These are phyloP conservation scores for Drosophila greeni DNA, from an alignment of 2,888 invertebrate species.

Conservation along the genomic window DNA sequence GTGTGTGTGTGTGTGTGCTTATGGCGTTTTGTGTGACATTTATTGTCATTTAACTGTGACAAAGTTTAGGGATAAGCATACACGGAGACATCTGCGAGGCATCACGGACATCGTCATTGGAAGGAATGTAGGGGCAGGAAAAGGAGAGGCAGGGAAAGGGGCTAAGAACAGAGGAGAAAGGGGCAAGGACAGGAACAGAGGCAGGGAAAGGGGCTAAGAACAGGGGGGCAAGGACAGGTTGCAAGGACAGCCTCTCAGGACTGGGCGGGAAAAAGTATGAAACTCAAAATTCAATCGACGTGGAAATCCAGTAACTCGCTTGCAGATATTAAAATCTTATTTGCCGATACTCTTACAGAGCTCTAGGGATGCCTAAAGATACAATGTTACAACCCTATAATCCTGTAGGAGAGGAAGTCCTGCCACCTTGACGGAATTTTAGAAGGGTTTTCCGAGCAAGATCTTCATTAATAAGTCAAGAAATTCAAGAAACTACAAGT, in stretches of 20 bases:
- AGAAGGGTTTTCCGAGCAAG: neutral
- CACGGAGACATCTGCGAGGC: slow-evolving; percentile 32
- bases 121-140: neutral
- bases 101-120: slow-evolving; percentile 14
- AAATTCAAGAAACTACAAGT: neutral
- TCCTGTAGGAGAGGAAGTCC: neutral
- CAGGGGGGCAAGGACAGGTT: slow-evolving; percentile 7
- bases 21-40: slow-evolving; percentile 73
- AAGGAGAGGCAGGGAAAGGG: too few relatives aligned
- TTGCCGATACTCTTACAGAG: neutral
- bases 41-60: slow-evolving; percentile 74
- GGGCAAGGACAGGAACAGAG: too few relatives aligned
- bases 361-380: neutral
- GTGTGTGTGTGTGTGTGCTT: slow-evolving; percentile 53
- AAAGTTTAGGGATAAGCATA: slow-evolving; percentile 70
- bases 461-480: neutral
- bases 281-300: slow-evolving; percentile 10
- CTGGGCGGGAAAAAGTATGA: neutral
- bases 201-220: too few relatives aligned
- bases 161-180: too few relatives aligned
- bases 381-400: neutral
- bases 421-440: neutral
- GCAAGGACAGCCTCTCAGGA: neutral
- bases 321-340: slow-evolving; percentile 7
- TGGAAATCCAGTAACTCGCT: slow-evolving; percentile 1